Evolutionary conservation across 2,888 invertebrate genomes (phyloP).

Genomic region (Trichopria drosophilae): DNA sequence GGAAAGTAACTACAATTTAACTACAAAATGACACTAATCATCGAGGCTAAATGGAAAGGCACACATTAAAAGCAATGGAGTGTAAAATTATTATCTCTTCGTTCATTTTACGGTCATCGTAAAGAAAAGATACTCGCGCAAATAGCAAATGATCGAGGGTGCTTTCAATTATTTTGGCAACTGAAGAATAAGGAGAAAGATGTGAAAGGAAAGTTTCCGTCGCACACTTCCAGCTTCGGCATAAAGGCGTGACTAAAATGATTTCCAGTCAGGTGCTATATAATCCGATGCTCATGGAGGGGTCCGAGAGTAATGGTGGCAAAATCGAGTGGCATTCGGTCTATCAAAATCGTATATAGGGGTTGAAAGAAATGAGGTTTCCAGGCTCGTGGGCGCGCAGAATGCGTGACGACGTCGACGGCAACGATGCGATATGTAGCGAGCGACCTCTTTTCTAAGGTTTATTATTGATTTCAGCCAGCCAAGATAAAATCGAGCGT

Average conservation of each 20-base stretch:
- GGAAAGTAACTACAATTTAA: too few species aligned
- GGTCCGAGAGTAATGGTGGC: constrained; percentile 1
- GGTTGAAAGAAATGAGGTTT: constrained; percentile 24
- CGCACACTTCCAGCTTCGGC: too few species aligned
- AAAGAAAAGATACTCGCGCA: too few species aligned
- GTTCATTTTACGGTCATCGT: too few species aligned
- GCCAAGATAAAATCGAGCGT: constrained; percentile 38
- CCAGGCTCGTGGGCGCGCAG: constrained; percentile 13
- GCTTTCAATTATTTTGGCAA: too few species aligned
- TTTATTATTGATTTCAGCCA: constrained; percentile 30
- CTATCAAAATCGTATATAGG: constrained; percentile 25
- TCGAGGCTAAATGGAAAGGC: too few species aligned
- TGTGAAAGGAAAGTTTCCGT: too few species aligned
- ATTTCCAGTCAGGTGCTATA: constrained; percentile 23
- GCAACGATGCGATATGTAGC: constrained; percentile 13
- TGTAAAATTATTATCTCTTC: too few species aligned
- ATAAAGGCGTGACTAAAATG: constrained; percentile 19
- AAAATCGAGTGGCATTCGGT: constrained; percentile 22
- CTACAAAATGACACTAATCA: too few species aligned
- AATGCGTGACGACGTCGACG: constrained; percentile 21
- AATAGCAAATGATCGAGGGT: too few species aligned
- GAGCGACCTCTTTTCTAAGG: constrained; percentile 27
- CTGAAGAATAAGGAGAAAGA: too few species aligned
- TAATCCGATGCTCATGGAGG: constrained; percentile 7
- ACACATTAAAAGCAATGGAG: too few species aligned